Evolutionary conservation across 2,888 invertebrate species (phyloP), one percentile per base, ranked within the genome.

Genomic region (Oscheius sp.): DNA sequence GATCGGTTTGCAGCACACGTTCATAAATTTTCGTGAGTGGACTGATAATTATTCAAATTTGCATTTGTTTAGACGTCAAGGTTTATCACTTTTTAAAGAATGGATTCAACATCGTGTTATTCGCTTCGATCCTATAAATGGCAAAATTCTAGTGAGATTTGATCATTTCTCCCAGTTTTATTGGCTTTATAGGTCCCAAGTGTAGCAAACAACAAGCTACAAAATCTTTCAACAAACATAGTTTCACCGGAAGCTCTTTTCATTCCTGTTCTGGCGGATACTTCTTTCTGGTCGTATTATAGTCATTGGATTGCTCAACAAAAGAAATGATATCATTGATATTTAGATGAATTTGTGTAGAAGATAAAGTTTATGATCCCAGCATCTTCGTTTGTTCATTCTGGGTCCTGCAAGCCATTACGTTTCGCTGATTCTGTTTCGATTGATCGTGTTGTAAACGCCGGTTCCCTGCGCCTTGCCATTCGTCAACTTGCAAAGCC

Each of bases 1-100:
- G 82, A 82, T 55, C 45, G 58, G 13, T 82, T 77, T 49, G 49
- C 76, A 74, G 59, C 80, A 80, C 43, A 49, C 3, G 9, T 45
- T 13, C 49, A 35, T 35, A 35, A 35, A 35, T 35, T 35, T 9
- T 35, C 35, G 35, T 35, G 3, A 3, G 35, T 29, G 49, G n/a
- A 35, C 35, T 6, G 3, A 9, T 35, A 6, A 9, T 35, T 6
- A 35, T 3, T 35, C 9, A 6, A 35, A 35, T 35, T 35, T 35
- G 9, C 9, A 9, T 12, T 5, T 7, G 27, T 70, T 18, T 18
- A 70, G 69, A 58, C n/a, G 12, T 13, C 18, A 43, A 2, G 49
- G 59, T 3, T 1, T 5, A 6, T 23, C 27, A 25, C 29, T 46
- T 23, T 45, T 70, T 5, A 23, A 59, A 23, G 16, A 59, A 23